Conservation (phyloP, 2,797 vertebrate genomes). For the Phataginus tricuspis region DNA sequence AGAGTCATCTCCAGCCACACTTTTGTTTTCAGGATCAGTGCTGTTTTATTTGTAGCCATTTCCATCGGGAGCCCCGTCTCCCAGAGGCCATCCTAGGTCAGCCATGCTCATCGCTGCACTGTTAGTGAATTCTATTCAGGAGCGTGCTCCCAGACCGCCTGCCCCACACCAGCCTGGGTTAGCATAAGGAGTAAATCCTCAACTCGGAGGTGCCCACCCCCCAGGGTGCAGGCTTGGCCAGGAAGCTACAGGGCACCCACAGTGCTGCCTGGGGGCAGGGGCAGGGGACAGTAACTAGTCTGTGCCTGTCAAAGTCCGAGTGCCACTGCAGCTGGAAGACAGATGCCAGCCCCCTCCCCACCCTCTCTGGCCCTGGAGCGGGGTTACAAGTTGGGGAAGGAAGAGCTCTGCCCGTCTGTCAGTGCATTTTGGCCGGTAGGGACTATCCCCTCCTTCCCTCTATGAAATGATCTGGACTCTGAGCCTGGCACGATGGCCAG, state of each 20-base stretch:
- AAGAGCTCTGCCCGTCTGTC: neutral
- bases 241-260: neutral
- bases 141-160: slow-evolving; percentile 77
- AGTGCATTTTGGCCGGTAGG: neutral
- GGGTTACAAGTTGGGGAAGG: neutral
- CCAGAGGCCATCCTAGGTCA: slow-evolving; percentile 82
- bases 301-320: neutral
- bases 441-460: neutral
- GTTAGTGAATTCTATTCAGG: slow-evolving; percentile 87
- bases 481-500: neutral
- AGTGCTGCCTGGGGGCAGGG: neutral
- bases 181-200: slow-evolving; percentile 59
- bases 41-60: slow-evolving; percentile 78
- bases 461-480: neutral
- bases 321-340: neutral
- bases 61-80: slow-evolving; percentile 76
- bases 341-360: neutral
- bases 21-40: slow-evolving; percentile 55
- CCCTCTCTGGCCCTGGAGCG: neutral
- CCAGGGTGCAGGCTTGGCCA: neutral
- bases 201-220: neutral
- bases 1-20: slow-evolving; percentile 62
- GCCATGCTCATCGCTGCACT: slow-evolving; percentile 84
- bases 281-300: neutral
- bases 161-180: slow-evolving; percentile 58